phyloP scores from a whole-genome alignment of 2,797 vertebrate species.

The Sebastes melanostomus region DNA sequence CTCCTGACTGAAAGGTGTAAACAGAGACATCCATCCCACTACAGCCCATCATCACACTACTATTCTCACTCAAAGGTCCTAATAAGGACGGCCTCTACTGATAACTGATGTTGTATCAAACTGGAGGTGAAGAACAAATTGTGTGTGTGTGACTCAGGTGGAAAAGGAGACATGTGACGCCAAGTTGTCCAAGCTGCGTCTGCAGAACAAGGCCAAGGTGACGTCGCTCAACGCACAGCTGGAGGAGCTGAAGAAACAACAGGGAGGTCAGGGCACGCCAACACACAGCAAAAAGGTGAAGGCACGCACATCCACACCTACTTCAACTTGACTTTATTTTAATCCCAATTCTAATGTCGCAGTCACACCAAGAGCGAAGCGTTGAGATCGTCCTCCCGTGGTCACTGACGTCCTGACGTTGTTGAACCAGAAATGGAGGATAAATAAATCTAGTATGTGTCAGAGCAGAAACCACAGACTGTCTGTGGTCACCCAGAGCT shows the following conservation, averaged over 20 bases:
- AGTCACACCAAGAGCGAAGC: no score
- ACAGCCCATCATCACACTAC: background rate
- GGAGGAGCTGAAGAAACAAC: constrained; percentile 87
- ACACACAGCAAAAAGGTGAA: constrained; percentile 82
- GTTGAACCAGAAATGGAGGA: no score
- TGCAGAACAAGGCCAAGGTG: constrained; percentile 92
- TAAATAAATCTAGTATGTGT: no score
- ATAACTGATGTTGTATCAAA: background rate
- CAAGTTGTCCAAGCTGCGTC: constrained; percentile 88
- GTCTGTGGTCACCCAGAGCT: no score
- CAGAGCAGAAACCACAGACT: no score
- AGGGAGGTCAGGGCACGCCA: constrained; percentile 73
- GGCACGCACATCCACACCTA: background rate
- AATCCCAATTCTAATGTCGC: background rate
- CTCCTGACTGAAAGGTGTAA: background rate
- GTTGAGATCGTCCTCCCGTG: no score
- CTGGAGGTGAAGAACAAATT: background rate
- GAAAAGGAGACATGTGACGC: constrained; percentile 88
- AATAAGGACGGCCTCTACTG: background rate
- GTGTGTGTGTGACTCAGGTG: constrained; percentile 67
- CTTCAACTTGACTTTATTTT: background rate
- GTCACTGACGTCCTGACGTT: no score
- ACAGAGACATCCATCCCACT: background rate
- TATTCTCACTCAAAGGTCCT: background rate
- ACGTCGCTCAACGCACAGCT: constrained; percentile 86